Evolutionary conservation across 2,113 vertebrate species (phyloP), one percentile per base, ranked within the genome.

Genomic region (Oryzias melastigma): DNA sequence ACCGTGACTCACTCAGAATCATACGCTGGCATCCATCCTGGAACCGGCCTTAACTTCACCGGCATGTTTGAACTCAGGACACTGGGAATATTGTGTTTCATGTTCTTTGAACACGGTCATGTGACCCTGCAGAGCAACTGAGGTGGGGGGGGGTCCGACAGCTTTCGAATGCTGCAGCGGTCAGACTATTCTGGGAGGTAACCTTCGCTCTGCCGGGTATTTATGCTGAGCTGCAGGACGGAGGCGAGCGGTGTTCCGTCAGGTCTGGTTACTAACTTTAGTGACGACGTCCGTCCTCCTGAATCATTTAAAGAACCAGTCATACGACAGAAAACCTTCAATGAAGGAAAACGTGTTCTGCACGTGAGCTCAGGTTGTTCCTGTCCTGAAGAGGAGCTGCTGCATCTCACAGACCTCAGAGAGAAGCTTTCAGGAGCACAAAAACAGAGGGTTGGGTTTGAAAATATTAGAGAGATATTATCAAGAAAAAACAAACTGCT

Each of bases 121-220:
- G 58, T 41, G 47, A 41, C 2, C 4, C 17, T 41, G 12, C 20
- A 16, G 44, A 59, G 27, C 29, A 50, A 18, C 14, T 44, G 43
- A 17, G 43, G 5, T 4, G 43, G 6, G 5, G 43, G 43, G 5
- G 16, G 43, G 51, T 44, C 16, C 17, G 17, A 49, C 19, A 64
- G 55, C 54, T 29, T 55, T 58, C 2, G 2, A 79, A 88, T 78
- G 61, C 87, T 89, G 62, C 54, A 18, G 75, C 64, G 78, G 84
- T 80, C 75, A 82, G 14, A 52, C 84, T 90, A 90, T 89, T 87
- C 62, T 86, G 84, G 87, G 86, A 40, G 7, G 45, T 80, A 75
- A 82, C 82, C 77, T 86, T 87, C 73, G 66, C 41, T 56, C 27
- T 29, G 46, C 66, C 1, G 40, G n/a, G 61, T 79, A 76, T 81